Base-by-base conservation (phyloP, 2,888 invertebrate genomes). In the Meta bourneti region DNA sequence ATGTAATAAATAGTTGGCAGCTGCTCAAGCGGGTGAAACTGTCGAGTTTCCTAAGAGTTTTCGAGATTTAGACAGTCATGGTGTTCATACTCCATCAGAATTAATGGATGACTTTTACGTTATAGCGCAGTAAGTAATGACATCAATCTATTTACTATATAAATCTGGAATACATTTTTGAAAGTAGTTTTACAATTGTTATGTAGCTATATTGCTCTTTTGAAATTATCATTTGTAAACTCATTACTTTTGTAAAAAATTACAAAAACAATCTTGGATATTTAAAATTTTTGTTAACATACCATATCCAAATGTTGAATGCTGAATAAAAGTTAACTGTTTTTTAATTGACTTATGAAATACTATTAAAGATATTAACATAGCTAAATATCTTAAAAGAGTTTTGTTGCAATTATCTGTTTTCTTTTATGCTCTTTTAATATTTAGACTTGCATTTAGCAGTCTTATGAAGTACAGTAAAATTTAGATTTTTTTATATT, bases 81-180 rank as follows among this genome's bases (percentile, higher is more conserved):
- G 72, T 6, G 11, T 90, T 54, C 69, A 97, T 94, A 96, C 97
- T 0, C 97, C 97, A 0, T 95, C 96, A 8, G 98, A 98, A 90
- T 96, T 98, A 70, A 97, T 98, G 94, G 98, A 98, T 95, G 98
- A 98, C 95, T 98, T 98, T 95, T 98, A 97, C 94, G 97, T 97
- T 48, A 97, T 98, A 93, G 98, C 98, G 11, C 97, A 97, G 94
- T 93, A 80, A 92, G 92, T 80, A 54, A 19, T 34, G 54, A 20
- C 7, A 20, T 52, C n/a, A n/a, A n/a, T 19, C 51, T 70, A 19
- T 75, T 82, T 51, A 9, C 34, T 74, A 80, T 69, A 61, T 61
- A 13, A 80, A n/a, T 11, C n/a, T 20, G 52, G 54, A 13, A 54
- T 79, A 52, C 49, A 7, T 8, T n/a, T 51, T 49, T n/a, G 0